These are phyloP conservation scores for Dendronephthya gigantea DNA, from an alignment of 64 coral and sea anemone genomes.

Conservation along the genomic window DNA sequence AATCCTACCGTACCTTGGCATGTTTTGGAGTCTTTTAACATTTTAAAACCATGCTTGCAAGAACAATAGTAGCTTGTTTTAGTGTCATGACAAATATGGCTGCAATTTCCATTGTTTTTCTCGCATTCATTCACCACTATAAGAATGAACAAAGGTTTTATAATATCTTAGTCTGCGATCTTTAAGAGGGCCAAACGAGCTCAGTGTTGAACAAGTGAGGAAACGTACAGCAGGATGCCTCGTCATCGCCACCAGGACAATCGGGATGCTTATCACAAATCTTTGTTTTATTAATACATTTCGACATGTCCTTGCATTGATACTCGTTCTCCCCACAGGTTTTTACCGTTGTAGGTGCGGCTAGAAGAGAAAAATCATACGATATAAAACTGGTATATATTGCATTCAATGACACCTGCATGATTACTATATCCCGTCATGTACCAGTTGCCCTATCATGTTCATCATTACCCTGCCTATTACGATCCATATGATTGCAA, in stretches of 20 bases:
- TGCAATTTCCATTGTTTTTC: constrained; percentile 44
- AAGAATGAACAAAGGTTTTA: neutral
- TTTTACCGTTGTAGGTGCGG: neutral
- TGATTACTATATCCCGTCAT: no score
- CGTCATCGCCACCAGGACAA: constrained; percentile 57
- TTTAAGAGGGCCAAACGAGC: neutral
- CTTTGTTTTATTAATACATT: constrained; percentile 46
- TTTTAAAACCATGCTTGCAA: constrained; percentile 39
- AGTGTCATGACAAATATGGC: constrained; percentile 48
- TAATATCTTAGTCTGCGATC: neutral
- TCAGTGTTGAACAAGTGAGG: neutral
- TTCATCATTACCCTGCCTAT: no score
- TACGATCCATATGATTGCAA: no score
- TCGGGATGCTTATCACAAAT: constrained; percentile 40
- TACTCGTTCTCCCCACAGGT: neutral
- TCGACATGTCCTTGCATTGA: neutral
- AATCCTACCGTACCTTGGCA: constrained; percentile 66
- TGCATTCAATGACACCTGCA: no score
- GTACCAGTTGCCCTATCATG: no score
- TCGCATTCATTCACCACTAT: constrained; percentile 69
- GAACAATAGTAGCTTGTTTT: constrained; percentile 53
- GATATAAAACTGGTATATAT: neutral
- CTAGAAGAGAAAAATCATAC: neutral
- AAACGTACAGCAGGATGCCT: constrained; percentile 55
- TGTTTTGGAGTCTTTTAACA: constrained; percentile 44